Conservation (phyloP, 2,888 invertebrate genomes). For the Meiosimyza decipiens region DNA sequence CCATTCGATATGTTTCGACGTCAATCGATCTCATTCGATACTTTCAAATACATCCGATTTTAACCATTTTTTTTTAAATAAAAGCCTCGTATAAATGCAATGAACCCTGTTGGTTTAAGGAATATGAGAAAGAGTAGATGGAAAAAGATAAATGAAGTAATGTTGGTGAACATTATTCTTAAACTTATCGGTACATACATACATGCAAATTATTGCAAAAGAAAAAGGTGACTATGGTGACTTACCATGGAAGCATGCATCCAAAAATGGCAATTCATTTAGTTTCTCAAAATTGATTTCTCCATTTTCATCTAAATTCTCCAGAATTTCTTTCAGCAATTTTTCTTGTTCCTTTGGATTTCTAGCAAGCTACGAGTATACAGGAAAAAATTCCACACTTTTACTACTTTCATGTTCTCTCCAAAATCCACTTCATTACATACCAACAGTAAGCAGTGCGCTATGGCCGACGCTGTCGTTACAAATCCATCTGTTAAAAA, state of each 20-base stretch:
- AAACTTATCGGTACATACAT: too few relatives aligned
- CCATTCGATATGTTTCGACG: too few relatives aligned
- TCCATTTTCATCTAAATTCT: constrained; percentile 41
- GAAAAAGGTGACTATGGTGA: neutral
- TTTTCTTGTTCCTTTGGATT: constrained; percentile 52
- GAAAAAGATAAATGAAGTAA: neutral
- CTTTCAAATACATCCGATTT: too few relatives aligned
- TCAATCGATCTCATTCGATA: too few relatives aligned
- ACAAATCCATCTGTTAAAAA: constrained; percentile 61
- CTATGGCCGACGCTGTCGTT: constrained; percentile 54
- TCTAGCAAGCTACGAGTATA: constrained; percentile 48
- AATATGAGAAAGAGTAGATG: too few relatives aligned
- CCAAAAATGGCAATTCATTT: constrained; percentile 56
- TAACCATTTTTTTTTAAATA: too few relatives aligned
- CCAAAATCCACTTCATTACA: neutral
- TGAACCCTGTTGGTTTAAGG: too few relatives aligned
- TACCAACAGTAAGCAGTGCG: constrained; percentile 53
- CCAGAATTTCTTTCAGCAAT: constrained; percentile 53
- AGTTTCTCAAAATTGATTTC: constrained; percentile 56
- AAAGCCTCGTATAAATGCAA: too few relatives aligned
- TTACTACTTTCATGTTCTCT: neutral
- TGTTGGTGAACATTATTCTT: too few relatives aligned
- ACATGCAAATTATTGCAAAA: neutral
- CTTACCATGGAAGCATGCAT: constrained; percentile 61
- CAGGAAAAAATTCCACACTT: neutral